Evolutionary conservation across 2,113 vertebrate genomes (phyloP), one percentile per base, ranked within the genome.

Genomic region (Poecile atricapillus): DNA sequence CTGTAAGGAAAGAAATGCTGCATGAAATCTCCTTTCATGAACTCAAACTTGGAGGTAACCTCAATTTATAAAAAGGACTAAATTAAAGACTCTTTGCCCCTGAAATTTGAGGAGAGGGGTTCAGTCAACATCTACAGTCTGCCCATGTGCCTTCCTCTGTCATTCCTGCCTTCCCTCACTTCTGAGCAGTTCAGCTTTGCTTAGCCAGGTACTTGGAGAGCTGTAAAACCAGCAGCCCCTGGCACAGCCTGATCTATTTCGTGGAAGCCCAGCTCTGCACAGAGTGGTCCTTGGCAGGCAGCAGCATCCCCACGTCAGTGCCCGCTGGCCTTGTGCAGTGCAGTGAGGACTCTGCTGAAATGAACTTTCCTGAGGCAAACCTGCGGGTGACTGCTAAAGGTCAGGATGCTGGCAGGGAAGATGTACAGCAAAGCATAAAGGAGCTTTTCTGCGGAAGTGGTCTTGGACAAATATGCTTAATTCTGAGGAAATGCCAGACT

Each of bases 401-500:
- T 92, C 89, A 68, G 86, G 83, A 83, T 89, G 83, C 80, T 96
- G 96, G 93, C 93, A 92, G 47, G 56, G 44, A 81, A 60, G 63
- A 81, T 9, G 63, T 18, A 41, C 3, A 78, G 52, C 44, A 43
- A 80, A 74, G 76, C 47, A 96, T 47, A 95, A 93, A 90, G 80
- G 73, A 83, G 47, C 64, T 95, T 96, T 96, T 94, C 93, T 96
- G 79, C 46, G 60, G 86, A 97, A 96, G 35, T 94, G 71, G 89
- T 71, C 56, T 88, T 90, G 95, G 69, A 77, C 67, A 93, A 94
- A 82, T 64, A 84, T 3, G n/a, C 69, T 85, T 65, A 49, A 30
- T 62, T 78, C 44, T 59, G 46, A 84, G 92, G 71, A 94, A 91
- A 86, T 79, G 70, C 89, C 69, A 0, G 67, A 16, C 82, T 39